Percentiles rank a stretch among this genome's conserved stretches.
Conservation (phyloP, 2,113 vertebrate genomes). For the Chamaea fasciata region DNA sequence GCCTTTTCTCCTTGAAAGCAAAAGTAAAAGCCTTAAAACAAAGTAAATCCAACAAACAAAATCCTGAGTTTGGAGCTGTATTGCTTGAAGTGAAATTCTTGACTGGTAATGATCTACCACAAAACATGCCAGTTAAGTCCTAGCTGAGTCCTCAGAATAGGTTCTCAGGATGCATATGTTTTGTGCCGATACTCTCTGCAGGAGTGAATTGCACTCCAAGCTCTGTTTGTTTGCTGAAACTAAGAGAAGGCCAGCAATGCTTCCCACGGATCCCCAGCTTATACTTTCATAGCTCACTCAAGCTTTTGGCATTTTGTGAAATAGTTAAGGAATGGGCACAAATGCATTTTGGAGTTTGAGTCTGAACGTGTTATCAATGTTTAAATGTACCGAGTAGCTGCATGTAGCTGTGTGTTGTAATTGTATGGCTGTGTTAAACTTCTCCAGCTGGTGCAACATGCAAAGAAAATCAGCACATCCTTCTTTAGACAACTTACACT, state of each 20-base stretch:
- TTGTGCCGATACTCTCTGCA: not conserved
- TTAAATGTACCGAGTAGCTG: not conserved
- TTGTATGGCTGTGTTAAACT: not conserved
- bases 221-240: not conserved
- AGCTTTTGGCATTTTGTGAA: not conserved
- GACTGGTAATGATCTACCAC: not conserved
- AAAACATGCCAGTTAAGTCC: not conserved
- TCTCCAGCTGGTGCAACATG: not conserved
- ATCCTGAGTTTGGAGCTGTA: not conserved
- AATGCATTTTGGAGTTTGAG: not conserved
- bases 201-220: not conserved
- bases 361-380: accelerated
- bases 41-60: not conserved
- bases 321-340: not conserved
- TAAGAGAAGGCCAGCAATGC: not conserved
- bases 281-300: not conserved
- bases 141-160: not conserved
- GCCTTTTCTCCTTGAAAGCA: not conserved
- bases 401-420: not conserved
- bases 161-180: not conserved
- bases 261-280: not conserved
- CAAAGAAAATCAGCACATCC: not conserved
- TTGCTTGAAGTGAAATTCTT: not conserved
- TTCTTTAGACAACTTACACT: not conserved
- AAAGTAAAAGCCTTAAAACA: not conserved